Percentiles rank a stretch among this genome's conserved stretches.
These are phyloP conservation scores for Leuctra nigra DNA, from an alignment of 2,888 invertebrate genomes.

Conservation along the genomic window DNA sequence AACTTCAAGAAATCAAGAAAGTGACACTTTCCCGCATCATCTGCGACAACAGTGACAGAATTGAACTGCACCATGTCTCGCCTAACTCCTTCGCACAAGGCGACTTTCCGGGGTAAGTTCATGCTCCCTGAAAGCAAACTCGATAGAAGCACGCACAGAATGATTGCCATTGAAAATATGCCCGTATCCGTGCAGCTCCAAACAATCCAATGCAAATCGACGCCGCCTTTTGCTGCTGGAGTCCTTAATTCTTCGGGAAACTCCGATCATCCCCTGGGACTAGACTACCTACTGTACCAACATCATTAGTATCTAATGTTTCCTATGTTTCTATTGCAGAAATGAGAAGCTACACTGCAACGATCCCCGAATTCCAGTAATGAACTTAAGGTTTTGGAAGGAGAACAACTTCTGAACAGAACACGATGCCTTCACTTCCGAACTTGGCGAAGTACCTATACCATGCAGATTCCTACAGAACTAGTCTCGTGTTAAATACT, in stretches of 20 bases:
- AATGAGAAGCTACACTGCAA: conserved; percentile 8
- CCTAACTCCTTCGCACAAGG: background rate
- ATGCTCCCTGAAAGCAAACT: too few relatives aligned
- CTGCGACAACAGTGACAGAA: conserved; percentile 13
- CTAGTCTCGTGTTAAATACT: too few relatives aligned
- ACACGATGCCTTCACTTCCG: too few relatives aligned
- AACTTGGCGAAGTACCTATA: too few relatives aligned
- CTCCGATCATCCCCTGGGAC: too few relatives aligned
- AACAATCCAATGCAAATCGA: background rate
- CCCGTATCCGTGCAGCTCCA: background rate
- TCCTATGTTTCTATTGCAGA: background rate
- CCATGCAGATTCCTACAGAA: too few relatives aligned
- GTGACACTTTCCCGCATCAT: conserved; percentile 3
- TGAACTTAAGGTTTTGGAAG: conserved; percentile 14
- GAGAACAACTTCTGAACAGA: conserved; percentile 32
- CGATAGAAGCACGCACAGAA: too few relatives aligned
- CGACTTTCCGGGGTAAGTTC: conserved; percentile 1
- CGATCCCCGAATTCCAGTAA: background rate
- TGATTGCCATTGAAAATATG: background rate
- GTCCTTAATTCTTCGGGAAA: too few relatives aligned
- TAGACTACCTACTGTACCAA: too few relatives aligned
- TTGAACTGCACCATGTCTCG: background rate
- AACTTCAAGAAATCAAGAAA: conserved; percentile 13
- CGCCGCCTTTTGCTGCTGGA: background rate
- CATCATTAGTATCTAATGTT: background rate